Evolutionary conservation across 2,113 vertebrate species (phyloP).

Genomic region (Sitta europaea): DNA sequence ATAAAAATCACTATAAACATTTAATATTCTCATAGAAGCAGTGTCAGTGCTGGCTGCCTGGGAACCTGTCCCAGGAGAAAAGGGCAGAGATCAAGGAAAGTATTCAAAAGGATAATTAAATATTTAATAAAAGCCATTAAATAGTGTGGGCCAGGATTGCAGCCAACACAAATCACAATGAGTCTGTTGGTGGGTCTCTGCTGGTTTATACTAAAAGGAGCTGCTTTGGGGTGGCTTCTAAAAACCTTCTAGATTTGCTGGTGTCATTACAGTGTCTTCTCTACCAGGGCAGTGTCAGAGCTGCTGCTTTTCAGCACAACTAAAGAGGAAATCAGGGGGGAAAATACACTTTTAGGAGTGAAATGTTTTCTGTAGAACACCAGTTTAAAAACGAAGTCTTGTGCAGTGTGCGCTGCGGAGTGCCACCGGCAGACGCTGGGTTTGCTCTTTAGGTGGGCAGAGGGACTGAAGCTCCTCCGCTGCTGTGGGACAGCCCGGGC

Average conservation of each 20-base stretch:
- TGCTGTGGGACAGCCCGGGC: neutral
- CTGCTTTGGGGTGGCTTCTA: neutral
- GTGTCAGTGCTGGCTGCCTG: neutral
- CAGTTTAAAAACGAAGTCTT: neutral
- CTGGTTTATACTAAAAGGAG: neutral
- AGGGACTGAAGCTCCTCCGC: neutral
- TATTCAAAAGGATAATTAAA: slow-evolving; percentile 33
- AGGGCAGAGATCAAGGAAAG: slow-evolving; percentile 47
- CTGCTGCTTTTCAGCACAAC: neutral
- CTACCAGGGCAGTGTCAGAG: neutral
- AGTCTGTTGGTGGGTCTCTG: neutral
- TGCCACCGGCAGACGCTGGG: neutral
- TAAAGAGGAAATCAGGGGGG: neutral
- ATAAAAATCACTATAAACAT: slow-evolving; percentile 16
- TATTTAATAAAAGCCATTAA: slow-evolving; percentile 20
- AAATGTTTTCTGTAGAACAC: neutral
- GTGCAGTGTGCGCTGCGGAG: neutral
- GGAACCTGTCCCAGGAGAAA: neutral
- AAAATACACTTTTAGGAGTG: neutral
- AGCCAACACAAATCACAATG: neutral
- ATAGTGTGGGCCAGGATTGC: neutral
- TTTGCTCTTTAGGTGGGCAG: neutral
- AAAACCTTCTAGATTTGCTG: neutral
- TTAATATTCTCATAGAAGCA: neutral
- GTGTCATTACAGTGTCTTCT: neutral